phyloP scores from a whole-genome alignment of 2,888 invertebrate species.

The Colostygia pectinataria region DNA sequence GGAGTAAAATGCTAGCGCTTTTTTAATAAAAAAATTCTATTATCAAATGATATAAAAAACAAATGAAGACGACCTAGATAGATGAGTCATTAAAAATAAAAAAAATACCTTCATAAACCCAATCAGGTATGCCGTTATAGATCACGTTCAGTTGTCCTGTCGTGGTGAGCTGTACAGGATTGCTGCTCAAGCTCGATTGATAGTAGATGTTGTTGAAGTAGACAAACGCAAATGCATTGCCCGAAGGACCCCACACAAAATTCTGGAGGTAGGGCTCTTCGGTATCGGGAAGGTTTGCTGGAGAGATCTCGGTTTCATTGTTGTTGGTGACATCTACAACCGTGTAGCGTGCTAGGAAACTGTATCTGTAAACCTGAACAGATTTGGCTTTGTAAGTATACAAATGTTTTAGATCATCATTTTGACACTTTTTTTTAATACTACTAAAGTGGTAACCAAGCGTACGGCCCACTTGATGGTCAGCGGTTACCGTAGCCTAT shows the following conservation, averaged over 20 bases:
- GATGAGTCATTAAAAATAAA: no score
- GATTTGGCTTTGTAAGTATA: background rate
- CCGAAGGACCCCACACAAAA: conserved; percentile 90
- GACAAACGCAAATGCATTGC: conserved; percentile 88
- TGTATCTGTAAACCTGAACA: conserved; percentile 88
- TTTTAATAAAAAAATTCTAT: no score
- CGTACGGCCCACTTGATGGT: no score
- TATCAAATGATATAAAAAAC: no score
- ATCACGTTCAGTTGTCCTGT: conserved; percentile 84
- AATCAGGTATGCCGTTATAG: conserved; percentile 95
- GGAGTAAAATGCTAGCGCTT: no score
- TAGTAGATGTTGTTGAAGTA: conserved; percentile 90
- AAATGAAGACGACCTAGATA: no score
- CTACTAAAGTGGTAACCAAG: no score
- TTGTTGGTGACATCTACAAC: conserved; percentile 85
- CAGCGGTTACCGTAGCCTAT: no score
- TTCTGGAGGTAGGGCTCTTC: conserved; percentile 84
- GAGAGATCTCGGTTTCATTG: conserved; percentile 53
- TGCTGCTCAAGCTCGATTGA: conserved; percentile 75
- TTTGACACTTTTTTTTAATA: no score
- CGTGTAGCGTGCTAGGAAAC: conserved; percentile 89
- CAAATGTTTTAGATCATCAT: no score
- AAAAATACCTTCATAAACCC: conserved; percentile 97
- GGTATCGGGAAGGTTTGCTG: conserved; percentile 50
- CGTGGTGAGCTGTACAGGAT: conserved; percentile 83